Conservation (phyloP, 2,888 invertebrate genomes). For the Latrodectus elegans region DNA sequence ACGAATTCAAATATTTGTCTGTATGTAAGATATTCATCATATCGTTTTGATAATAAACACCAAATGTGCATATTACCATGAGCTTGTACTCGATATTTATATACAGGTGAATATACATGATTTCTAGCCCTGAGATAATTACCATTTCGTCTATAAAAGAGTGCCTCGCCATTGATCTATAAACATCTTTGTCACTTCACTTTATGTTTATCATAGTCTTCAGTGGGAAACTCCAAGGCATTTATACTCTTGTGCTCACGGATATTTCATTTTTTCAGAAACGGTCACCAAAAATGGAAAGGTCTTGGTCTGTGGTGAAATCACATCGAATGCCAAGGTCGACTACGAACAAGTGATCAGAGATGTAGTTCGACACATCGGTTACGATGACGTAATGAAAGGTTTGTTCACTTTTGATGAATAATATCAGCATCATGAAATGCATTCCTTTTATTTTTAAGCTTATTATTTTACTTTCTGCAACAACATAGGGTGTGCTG, state of each 20-base stretch:
- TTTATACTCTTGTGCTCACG: neutral
- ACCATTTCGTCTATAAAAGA: too few species aligned
- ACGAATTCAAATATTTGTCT: too few species aligned
- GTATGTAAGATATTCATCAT: too few species aligned
- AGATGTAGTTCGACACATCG: conserved; percentile 97
- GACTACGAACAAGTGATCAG: conserved; percentile 98
- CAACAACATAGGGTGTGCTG: neutral
- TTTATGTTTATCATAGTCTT: too few species aligned
- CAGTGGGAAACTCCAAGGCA: too few species aligned
- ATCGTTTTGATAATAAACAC: too few species aligned
- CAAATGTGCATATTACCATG: too few species aligned
- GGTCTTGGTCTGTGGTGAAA: conserved; percentile 98
- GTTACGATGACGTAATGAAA: conserved; percentile 98
- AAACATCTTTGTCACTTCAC: too few species aligned
- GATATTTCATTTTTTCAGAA: conserved; percentile 80
- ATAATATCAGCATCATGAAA: neutral
- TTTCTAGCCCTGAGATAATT: too few species aligned
- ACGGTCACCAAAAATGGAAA: conserved; percentile 99
- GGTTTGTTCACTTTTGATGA: conserved; percentile 79
- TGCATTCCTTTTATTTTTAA: neutral
- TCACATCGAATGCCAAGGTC: conserved; percentile 96
- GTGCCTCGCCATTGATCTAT: too few species aligned
- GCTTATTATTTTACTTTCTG: neutral
- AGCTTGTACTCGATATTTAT: too few species aligned
- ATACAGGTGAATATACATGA: too few species aligned